Base-by-base conservation (phyloP, 2,797 vertebrate genomes). In the Pampus argenteus region DNA sequence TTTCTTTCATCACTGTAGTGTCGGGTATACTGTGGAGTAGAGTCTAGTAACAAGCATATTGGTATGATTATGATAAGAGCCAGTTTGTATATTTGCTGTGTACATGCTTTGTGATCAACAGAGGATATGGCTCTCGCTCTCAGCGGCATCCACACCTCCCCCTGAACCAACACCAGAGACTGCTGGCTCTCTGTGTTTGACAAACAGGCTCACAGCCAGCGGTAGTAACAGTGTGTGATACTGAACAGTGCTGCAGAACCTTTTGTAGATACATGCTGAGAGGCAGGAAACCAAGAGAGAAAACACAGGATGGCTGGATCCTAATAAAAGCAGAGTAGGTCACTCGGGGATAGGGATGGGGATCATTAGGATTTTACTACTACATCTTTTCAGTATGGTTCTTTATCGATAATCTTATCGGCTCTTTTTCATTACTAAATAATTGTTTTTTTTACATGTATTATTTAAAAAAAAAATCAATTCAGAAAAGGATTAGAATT, bases 41-140 rank as follows among this genome's bases (percentile, higher is more conserved):
- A 71, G 50, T 52, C 61, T 31, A 62, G 66, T 56, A 65, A 65
- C 66, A 54, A 55, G 20, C 69, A 48, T 79, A 68, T 75, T 78
- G 78, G 66, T 68, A 51, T 56, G 72, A 72, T 59, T 59, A 69
- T 72, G 61, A 75, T 71, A 64, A 71, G 59, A 49, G 56, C 6
- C 29, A 26, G 61, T 52, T 57, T 58, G 75, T 60, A 49, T 81
- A 51, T 77, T 78, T 76, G 64, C 66, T 62, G 66, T 80, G 67
- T 61, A 80, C 84, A 83, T 66, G 51, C 49, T 52, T 63, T 74
- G 78, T 78, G 72, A 83, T 79, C 73, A 78, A 23, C 82, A 74
- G 62, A 81, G 56, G 63, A 69, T 51, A 48, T 42, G 44, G 28
- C 66, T 69, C 28, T 66, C n/a, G n/a, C 34, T 49, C 66, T 66